Percentiles rank a stretch among this genome's conserved stretches.
These are phyloP conservation scores for Echinops telfairi DNA, from an alignment of 2,113 vertebrate species.

Conservation along the genomic window DNA sequence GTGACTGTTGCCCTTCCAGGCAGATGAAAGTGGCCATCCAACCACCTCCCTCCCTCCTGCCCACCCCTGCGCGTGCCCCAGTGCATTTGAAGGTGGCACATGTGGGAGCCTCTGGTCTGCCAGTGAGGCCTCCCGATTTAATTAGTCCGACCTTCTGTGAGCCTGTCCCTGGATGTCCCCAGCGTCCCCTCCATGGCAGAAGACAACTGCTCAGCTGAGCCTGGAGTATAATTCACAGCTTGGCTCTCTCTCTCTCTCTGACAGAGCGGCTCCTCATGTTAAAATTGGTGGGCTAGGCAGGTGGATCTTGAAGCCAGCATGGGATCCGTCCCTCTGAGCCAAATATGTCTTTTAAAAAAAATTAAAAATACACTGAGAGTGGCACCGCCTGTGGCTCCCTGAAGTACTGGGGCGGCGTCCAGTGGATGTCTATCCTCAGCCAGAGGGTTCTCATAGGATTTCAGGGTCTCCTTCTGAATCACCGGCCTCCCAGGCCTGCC, in stretches of 20 bases:
- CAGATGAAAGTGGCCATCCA: slow-evolving; percentile 83
- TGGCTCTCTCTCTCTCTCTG: slow-evolving; percentile 77
- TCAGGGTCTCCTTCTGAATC: slow-evolving; percentile 76
- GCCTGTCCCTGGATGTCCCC: slow-evolving; percentile 78
- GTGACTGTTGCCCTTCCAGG: slow-evolving; percentile 78
- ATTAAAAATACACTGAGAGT: slow-evolving; percentile 84
- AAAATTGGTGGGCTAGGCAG: slow-evolving; percentile 85
- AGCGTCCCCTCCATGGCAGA: slow-evolving; percentile 72
- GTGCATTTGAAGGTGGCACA: slow-evolving; percentile 85
- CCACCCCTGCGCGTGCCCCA: slow-evolving; percentile 71
- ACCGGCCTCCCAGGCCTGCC: slow-evolving; percentile 68
- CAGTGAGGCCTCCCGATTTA: slow-evolving; percentile 87
- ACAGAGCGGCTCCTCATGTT: no score
- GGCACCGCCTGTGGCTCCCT: slow-evolving; percentile 86
- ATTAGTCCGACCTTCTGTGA: slow-evolving; percentile 86
- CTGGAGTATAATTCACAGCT: slow-evolving; percentile 81
- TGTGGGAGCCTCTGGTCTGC: slow-evolving; percentile 83
- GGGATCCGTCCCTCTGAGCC: slow-evolving; percentile 87
- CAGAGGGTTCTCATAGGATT: slow-evolving; percentile 83
- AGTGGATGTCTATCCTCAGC: slow-evolving; percentile 85
- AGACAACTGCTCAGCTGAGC: slow-evolving; percentile 83
- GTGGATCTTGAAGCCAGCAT: slow-evolving; percentile 88
- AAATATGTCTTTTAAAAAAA: slow-evolving; percentile 89
- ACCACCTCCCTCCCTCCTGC: slow-evolving; percentile 83
- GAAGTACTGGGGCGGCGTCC: slow-evolving; percentile 87